Conservation (phyloP, 2,888 invertebrate species). For the Dorcus parallelipipedus region DNA sequence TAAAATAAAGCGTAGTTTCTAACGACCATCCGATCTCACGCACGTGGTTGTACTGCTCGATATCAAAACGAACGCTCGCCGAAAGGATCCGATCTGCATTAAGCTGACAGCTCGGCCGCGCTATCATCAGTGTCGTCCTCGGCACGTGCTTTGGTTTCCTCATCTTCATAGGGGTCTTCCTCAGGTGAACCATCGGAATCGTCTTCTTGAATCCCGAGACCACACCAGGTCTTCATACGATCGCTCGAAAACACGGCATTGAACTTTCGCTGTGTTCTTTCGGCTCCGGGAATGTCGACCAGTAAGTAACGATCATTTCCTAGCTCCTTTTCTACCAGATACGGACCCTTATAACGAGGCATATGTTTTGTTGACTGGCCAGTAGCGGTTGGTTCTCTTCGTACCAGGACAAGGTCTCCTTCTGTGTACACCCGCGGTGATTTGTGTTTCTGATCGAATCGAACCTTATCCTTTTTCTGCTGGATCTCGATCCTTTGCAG, state of each 20-base stretch:
- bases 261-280: slow-evolving; percentile 6
- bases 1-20: no score
- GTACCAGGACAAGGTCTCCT: slow-evolving; percentile 4
- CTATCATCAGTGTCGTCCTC: no score
- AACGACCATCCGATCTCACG: no score
- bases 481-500: not conserved
- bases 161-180: no score
- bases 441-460: slow-evolving; percentile 3
- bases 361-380: slow-evolving; percentile 6
- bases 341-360: slow-evolving; percentile 8
- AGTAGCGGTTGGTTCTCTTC: slow-evolving; percentile 4
- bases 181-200: no score
- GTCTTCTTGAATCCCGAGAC: no score
- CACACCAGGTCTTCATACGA: slow-evolving; percentile 12
- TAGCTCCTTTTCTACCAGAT: slow-evolving; percentile 3
- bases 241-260: slow-evolving; percentile 8
- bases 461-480: not conserved
- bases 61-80: no score
- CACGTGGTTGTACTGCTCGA: no score
- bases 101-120: no score
- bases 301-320: slow-evolving; percentile 11
- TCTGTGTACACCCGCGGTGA: not conserved
- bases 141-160: no score
- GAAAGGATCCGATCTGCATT: no score
- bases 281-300: slow-evolving; percentile 8